These are phyloP conservation scores for Dicrurus megarhynchus DNA, from an alignment of 2,113 vertebrate species.

Conservation along the genomic window DNA sequence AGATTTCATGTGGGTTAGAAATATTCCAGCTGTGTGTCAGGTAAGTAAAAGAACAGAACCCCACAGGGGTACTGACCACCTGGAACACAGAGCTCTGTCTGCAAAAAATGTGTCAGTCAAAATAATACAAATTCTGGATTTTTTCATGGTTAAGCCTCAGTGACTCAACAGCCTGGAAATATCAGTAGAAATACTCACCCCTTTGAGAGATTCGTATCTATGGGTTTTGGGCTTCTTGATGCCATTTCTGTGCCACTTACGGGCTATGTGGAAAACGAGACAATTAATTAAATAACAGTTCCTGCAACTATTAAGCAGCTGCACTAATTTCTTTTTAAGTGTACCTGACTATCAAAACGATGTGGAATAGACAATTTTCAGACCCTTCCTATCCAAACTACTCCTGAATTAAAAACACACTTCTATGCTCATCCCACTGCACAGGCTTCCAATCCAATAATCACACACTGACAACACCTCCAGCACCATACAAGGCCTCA, in stretches of 20 bases:
- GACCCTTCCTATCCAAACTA: background rate
- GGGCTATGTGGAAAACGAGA: constrained; percentile 68
- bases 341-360: accelerated
- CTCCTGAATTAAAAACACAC: accelerated
- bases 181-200: constrained; percentile 75
- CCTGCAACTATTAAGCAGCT: background rate
- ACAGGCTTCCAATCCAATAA: background rate
- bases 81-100: background rate
- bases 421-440: background rate
- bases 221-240: constrained; percentile 93
- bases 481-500: accelerated
- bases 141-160: background rate
- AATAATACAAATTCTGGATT: background rate
- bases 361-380: accelerated
- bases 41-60: background rate
- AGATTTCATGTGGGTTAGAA: background rate
- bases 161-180: background rate
- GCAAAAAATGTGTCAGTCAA: background rate
- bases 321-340: background rate
- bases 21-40: background rate
- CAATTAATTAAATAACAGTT: background rate
- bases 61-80: background rate
- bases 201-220: constrained; percentile 92
- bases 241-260: constrained; percentile 97
- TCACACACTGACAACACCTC: accelerated